Evolutionary conservation across 2,888 invertebrate species (phyloP), one percentile per base, ranked within the genome.

Genomic region (Diarsia brunnea): DNA sequence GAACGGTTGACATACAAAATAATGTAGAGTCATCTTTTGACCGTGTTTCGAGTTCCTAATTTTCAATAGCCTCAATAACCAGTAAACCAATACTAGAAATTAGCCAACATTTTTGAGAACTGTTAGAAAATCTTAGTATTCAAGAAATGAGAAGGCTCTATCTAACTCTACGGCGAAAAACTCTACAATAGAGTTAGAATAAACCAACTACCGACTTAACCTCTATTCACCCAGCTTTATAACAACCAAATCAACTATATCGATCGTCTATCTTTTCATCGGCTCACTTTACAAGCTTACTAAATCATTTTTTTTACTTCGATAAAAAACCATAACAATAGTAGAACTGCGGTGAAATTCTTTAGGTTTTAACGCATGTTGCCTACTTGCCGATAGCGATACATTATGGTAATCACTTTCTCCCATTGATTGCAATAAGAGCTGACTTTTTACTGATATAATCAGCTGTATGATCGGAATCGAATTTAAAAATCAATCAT

Each of bases 401-500:
- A 75, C 82, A 82, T 84, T 86, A 86, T 87, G 79, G 31, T 88
- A 87, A 88, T 88, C 80, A 88, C 88, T 88, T 88, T 88, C 88
- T 78, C 88, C 84, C 74, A 84, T 84, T 79, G 84, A 84, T 81
- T 80, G 83, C 75, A 79, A 76, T 73, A 73, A 73, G 66, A 85
- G 75, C 61, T 69, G 51, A 78, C 73, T 85, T 86, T 84, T 84
- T 78, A 79, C 78, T 69, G 66, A 78, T 82, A 84, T 79, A 87
- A 87, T 86, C 82, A 66, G 79, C 78, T 84, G 75, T 82, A 79
- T 87, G 86, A 88, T 89, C 84, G 76, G 79, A 88, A 86, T 84
- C 77, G 76, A 85, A 88, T 90, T 91, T 81, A 82, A 85, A 89
- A 90, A 91, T 91, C 91, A 91, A 91, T 91, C 91, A 89, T 84